phyloP scores from a whole-genome alignment of 2,888 invertebrate genomes.

The Alloplasta piceator region DNA sequence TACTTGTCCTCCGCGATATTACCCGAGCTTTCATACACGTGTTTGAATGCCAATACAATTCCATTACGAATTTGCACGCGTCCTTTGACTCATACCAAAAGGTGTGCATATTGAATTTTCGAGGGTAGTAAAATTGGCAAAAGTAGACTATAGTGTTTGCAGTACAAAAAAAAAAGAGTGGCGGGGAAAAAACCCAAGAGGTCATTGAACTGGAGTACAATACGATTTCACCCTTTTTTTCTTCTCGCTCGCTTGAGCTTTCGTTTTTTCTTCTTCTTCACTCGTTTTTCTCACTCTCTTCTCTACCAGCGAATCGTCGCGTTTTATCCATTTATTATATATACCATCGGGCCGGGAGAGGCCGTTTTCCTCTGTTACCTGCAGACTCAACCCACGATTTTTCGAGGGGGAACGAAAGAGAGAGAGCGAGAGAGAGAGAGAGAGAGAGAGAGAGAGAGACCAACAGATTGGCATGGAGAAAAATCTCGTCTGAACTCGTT shows the following conservation, averaged over 20 bases:
- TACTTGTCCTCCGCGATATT: slow-evolving; percentile 22
- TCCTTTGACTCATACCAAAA: neutral
- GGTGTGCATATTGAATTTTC: neutral
- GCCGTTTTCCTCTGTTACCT: slow-evolving; percentile 23
- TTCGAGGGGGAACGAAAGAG: slow-evolving; percentile 1
- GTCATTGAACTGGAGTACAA: slow-evolving; percentile 35
- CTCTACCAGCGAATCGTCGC: slow-evolving; percentile 57
- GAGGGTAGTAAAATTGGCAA: slow-evolving; percentile 6
- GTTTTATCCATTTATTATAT: slow-evolving; percentile 71
- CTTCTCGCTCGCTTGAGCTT: neutral
- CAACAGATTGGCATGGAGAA: slow-evolving; percentile 9
- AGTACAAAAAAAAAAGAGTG: neutral
- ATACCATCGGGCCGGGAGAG: slow-evolving; percentile 57
- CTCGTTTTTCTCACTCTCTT: slow-evolving; percentile 9
- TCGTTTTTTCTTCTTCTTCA: neutral
- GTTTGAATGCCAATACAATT: neutral
- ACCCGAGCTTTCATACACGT: neutral
- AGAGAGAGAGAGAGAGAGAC: slow-evolving; percentile 6
- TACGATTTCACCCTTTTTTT: slow-evolving; percentile 14
- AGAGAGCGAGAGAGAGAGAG: slow-evolving; percentile 11
- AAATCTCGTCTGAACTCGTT: slow-evolving; percentile 38
- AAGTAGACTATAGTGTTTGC: neutral
- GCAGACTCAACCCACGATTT: neutral
- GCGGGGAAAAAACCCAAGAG: slow-evolving; percentile 6
- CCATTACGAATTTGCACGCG: neutral